phyloP scores from a whole-genome alignment of 2,888 invertebrate species.

The Eupelmus urozonus region DNA sequence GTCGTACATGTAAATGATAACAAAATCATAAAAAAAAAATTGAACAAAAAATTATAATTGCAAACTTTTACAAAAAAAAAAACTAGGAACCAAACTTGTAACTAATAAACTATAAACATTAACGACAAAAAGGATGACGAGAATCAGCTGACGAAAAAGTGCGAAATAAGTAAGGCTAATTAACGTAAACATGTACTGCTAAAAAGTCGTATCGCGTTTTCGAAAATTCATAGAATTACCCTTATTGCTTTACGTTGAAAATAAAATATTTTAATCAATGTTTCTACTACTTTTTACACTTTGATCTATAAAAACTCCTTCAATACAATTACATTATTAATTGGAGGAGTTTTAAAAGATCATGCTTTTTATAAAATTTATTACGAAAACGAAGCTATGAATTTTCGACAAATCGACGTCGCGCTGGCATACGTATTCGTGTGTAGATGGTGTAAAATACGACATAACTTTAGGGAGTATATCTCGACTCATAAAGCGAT shows the following conservation, averaged over 20 bases:
- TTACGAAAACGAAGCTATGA: slow-evolving; percentile 22
- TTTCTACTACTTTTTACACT: too few species aligned
- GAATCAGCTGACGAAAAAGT: slow-evolving; percentile 2
- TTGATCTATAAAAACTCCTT: too few species aligned
- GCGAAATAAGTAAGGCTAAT: slow-evolving; percentile 33
- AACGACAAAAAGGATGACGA: not conserved
- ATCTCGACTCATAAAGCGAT: slow-evolving; percentile 61
- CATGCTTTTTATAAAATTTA: too few species aligned
- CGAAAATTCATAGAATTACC: slow-evolving; percentile 7
- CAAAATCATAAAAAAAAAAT: not conserved
- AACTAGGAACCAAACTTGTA: slow-evolving; percentile 13
- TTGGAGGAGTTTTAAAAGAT: too few species aligned
- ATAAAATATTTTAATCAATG: too few species aligned
- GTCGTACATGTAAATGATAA: not conserved
- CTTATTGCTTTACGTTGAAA: too few species aligned
- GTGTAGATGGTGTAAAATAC: slow-evolving; percentile 68
- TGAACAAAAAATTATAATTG: not conserved
- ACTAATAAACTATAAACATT: slow-evolving; percentile 6
- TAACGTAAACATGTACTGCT: slow-evolving; percentile 23
- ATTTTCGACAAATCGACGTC: slow-evolving; percentile 53
- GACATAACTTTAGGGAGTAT: slow-evolving; percentile 59
- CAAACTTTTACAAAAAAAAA: slow-evolving; percentile 8
- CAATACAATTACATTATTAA: too few species aligned
- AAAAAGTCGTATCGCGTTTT: slow-evolving; percentile 18
- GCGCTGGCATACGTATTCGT: slow-evolving; percentile 61